Conservation (phyloP, 2,113 vertebrate species). For the Eulacestoma nigropectus region DNA sequence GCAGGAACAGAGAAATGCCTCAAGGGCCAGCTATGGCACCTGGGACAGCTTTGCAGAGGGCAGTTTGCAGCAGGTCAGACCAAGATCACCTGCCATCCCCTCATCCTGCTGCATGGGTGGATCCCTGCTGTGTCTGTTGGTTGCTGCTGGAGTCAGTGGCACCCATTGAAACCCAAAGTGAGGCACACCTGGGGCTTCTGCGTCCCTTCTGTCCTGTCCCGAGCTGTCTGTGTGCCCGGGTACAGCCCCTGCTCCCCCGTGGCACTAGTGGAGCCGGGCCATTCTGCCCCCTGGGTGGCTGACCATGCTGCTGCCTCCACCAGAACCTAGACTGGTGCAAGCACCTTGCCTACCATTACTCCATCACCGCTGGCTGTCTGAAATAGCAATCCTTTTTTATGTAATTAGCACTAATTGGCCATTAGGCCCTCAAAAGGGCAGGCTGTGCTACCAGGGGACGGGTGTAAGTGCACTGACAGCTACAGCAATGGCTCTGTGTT, state of each 20-base stretch:
- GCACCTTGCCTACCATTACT: neutral
- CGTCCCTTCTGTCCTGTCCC: neutral
- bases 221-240: accelerated
- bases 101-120: neutral
- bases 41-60: neutral
- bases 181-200: neutral
- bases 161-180: neutral
- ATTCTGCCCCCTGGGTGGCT: neutral
- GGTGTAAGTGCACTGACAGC: neutral
- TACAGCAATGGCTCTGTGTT: neutral
- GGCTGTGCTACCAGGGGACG: neutral
- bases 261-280: neutral
- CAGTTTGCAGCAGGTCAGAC: neutral
- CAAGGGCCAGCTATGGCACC: neutral
- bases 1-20: neutral
- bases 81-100: neutral
- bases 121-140: neutral
- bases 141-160: neutral
- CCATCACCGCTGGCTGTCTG: neutral
- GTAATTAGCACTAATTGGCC: neutral
- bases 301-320: neutral
- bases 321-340: neutral
- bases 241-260: accelerated
- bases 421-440: neutral
- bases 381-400: neutral